These are phyloP conservation scores for Timandra comae DNA, from an alignment of 2,888 invertebrate species.

Conservation along the genomic window DNA sequence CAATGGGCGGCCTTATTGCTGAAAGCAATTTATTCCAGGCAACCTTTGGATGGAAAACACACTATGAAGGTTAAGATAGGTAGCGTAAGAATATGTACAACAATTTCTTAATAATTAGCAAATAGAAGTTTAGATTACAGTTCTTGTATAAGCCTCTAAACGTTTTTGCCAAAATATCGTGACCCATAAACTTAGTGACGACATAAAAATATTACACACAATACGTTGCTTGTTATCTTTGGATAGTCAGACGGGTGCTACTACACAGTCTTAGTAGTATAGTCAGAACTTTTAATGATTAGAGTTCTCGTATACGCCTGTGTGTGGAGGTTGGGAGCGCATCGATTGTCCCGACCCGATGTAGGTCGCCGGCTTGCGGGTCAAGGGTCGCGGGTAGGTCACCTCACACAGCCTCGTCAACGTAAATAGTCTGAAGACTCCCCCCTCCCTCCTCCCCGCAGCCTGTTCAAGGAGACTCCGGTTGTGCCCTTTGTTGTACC, in stretches of 20 bases:
- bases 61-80: no score
- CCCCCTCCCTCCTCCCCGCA: conserved; percentile 26
- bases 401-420: conserved; percentile 44
- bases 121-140: no score
- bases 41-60: no score
- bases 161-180: conserved; percentile 1
- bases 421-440: conserved; percentile 51
- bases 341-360: conserved; percentile 57
- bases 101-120: no score
- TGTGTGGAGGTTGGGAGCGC: conserved; percentile 36
- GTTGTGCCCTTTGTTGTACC: conserved; percentile 36
- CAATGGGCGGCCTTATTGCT: no score
- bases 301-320: conserved; percentile 37
- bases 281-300: no score
- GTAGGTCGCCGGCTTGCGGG: conserved; percentile 77
- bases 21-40: no score
- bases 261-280: no score
- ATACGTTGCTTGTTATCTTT: conserved; percentile 27
- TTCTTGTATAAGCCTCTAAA: no score
- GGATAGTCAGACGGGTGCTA: conserved; percentile 21
- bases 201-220: conserved; percentile 21
- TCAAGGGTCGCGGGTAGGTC: conserved; percentile 77
- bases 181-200: conserved; percentile 3
- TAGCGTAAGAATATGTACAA: no score
- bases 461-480: conserved; percentile 35